Percentiles rank a stretch among this genome's conserved stretches.
These are phyloP conservation scores for Galeopsomyia nigrocyanea DNA, from an alignment of 2,888 invertebrate species.

Conservation along the genomic window DNA sequence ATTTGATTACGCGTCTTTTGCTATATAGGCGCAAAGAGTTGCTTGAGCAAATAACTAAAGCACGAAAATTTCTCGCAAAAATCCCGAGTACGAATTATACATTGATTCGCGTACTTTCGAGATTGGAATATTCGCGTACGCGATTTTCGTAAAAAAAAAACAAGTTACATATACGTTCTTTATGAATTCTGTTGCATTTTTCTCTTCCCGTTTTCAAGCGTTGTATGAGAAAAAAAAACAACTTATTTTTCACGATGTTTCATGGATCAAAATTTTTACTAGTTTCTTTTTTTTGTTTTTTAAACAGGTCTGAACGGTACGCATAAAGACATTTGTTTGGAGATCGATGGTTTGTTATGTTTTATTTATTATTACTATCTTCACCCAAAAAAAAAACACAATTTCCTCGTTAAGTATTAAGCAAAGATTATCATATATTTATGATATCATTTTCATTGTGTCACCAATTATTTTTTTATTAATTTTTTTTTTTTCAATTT, in stretches of 20 bases:
- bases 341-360: conserved; percentile 46
- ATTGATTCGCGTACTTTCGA: too few relatives aligned
- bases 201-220: too few relatives aligned
- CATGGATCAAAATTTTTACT: conserved; percentile 37
- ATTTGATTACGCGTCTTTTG: too few relatives aligned
- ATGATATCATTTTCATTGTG: neutral
- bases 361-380: conserved; percentile 42
- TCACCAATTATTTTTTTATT: neutral
- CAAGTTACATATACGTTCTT: too few relatives aligned
- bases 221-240: conserved; percentile 8
- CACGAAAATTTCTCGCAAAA: too few relatives aligned
- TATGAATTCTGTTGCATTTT: too few relatives aligned
- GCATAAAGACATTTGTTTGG: conserved; percentile 45
- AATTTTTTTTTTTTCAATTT: conserved; percentile 6
- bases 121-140: too few relatives aligned
- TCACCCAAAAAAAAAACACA: conserved; percentile 16
- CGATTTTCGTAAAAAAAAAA: too few relatives aligned
- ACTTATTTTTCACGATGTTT: neutral
- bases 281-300: conserved; percentile 45
- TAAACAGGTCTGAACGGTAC: conserved; percentile 47
- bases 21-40: too few relatives aligned
- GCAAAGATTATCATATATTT: conserved; percentile 35
- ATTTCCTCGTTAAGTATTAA: conserved; percentile 42
- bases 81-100: too few relatives aligned
- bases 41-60: too few relatives aligned